A percentile compares a stretch with the other conserved stretches of the same genome.
These are phyloP conservation scores for Phoxinus dragarum DNA, from an alignment of 2,797 vertebrate species.

Conservation along the genomic window DNA sequence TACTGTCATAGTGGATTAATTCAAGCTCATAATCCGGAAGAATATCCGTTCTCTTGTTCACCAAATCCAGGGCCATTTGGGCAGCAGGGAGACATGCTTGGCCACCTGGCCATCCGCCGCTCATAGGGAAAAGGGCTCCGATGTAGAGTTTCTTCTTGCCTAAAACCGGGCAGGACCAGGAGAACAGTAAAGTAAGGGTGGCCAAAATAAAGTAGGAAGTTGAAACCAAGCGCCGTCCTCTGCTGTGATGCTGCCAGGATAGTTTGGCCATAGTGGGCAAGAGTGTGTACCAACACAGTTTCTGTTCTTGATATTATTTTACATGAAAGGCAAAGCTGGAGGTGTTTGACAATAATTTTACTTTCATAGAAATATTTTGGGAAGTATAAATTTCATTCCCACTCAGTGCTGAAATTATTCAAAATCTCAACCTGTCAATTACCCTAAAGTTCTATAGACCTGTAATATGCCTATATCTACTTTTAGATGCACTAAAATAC, in stretches of 20 bases:
- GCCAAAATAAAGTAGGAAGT: conserved; percentile 62
- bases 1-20: conserved; percentile 91
- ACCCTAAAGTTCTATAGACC: conserved; percentile 7
- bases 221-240: conserved; percentile 41
- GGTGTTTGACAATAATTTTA: not conserved
- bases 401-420: not conserved
- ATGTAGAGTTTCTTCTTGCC: conserved; percentile 93
- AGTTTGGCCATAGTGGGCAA: conserved; percentile 60
- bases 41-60: conserved; percentile 89
- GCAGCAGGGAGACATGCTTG: conserved; percentile 91
- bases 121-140: conserved; percentile 94
- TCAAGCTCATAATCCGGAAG: conserved; percentile 91
- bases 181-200: conserved; percentile 69
- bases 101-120: conserved; percentile 92
- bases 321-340: conserved; percentile 30
- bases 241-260: conserved; percentile 32
- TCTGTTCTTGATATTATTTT: conserved; percentile 4
- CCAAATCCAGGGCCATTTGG: conserved; percentile 90
- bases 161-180: conserved; percentile 77
- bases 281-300: conserved; percentile 18
- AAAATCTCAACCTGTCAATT: conserved; percentile 12
- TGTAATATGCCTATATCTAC: not conserved
- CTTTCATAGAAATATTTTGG: conserved; percentile 5
- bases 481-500: not conserved
- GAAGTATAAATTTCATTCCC: not conserved